Conservation (phyloP, 2,113 vertebrate genomes). For the Lucifuga dentata region DNA sequence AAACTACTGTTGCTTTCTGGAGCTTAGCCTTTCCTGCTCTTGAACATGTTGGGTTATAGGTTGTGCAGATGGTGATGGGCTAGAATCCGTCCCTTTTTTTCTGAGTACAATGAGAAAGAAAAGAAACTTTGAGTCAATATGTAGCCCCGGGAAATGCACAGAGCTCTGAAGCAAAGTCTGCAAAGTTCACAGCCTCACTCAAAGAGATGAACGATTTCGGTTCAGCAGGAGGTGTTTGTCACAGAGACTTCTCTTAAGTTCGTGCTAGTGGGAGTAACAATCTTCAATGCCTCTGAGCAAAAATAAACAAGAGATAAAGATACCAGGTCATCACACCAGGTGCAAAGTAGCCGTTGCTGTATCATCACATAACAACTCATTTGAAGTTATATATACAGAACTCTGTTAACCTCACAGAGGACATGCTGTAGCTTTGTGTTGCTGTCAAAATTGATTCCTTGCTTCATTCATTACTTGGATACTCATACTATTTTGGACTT, state of each 20-base stretch:
- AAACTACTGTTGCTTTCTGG: slow-evolving; percentile 78
- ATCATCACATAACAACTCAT: slow-evolving; percentile 11
- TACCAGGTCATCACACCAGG: not conserved
- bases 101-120: slow-evolving; percentile 48
- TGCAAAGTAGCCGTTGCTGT: not conserved
- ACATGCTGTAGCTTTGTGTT: not conserved
- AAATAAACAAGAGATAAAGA: slow-evolving; percentile 23
- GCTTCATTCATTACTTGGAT: not conserved
- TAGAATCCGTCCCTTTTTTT: slow-evolving; percentile 48
- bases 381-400: slow-evolving; percentile 19
- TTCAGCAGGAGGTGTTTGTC: slow-evolving; percentile 63
- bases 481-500: too few relatives aligned
- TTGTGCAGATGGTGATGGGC: slow-evolving; percentile 67
- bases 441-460: not conserved
- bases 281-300: slow-evolving; percentile 19
- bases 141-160: slow-evolving; percentile 65
- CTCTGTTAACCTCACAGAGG: not conserved
- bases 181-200: slow-evolving; percentile 63
- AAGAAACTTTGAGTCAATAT: slow-evolving; percentile 66
- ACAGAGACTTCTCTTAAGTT: slow-evolving; percentile 58
- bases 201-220: slow-evolving; percentile 60
- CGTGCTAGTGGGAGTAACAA: slow-evolving; percentile 44
- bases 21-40: slow-evolving; percentile 53
- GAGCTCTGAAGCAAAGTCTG: slow-evolving; percentile 60
- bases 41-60: slow-evolving; percentile 63